Percentiles rank a stretch among this genome's conserved stretches.
Evolutionary conservation across 2,797 vertebrate species (phyloP).

Genomic region (Sebastes itinus): DNA sequence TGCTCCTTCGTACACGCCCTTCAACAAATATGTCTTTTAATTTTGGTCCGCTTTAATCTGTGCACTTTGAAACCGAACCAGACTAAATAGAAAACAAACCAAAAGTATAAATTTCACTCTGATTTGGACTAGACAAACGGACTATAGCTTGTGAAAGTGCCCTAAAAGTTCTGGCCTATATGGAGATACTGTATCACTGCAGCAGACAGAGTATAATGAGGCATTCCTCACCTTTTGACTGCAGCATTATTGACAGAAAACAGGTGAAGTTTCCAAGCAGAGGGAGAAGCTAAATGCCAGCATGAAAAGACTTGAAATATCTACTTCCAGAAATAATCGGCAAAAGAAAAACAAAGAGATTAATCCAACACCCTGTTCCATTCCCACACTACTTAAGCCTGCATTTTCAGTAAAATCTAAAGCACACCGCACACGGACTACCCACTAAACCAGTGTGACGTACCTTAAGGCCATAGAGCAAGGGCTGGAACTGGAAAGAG

Average conservation of each 20-base stretch:
- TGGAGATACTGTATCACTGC: neutral
- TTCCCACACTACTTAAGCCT: conserved; percentile 67
- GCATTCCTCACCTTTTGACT: neutral
- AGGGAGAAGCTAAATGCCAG: neutral
- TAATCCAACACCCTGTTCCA: conserved; percentile 33
- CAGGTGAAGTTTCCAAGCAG: neutral
- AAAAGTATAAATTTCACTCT: too few species aligned
- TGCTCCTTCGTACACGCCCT: too few species aligned
- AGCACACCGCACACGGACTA: conserved; percentile 6
- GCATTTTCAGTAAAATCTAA: conserved; percentile 26
- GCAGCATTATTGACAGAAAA: neutral
- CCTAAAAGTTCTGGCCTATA: neutral
- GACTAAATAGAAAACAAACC: too few species aligned
- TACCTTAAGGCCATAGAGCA: conserved; percentile 84
- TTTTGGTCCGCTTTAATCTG: too few species aligned
- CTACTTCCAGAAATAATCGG: conserved; percentile 21
- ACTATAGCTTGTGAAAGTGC: neutral
- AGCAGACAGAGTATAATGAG: neutral
- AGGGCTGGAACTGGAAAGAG: conserved; percentile 41
- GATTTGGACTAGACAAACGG: too few species aligned
- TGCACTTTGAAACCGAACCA: too few species aligned
- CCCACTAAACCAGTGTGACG: conserved; percentile 36
- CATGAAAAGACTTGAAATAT: neutral
- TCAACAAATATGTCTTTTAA: too few species aligned
- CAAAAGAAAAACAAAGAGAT: conserved; percentile 43